Conservation (phyloP, 2,888 invertebrate genomes). For the Panzeria rudis region DNA sequence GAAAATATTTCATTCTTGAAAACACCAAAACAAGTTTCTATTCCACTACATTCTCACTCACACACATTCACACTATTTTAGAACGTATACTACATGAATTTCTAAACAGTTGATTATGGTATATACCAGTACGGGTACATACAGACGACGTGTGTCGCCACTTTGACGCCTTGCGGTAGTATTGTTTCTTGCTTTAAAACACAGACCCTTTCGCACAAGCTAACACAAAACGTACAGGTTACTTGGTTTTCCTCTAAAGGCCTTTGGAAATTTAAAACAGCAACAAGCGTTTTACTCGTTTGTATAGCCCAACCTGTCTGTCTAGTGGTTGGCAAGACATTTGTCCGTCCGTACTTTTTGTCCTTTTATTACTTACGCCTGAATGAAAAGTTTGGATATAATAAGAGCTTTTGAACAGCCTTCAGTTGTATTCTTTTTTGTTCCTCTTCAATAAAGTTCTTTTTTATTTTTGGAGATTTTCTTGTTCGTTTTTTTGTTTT, state of each 20-base stretch:
- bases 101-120: slow-evolving; percentile 52
- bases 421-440: slow-evolving; percentile 8
- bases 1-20: slow-evolving; percentile 63
- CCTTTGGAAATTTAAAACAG: slow-evolving; percentile 3
- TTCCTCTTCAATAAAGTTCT: slow-evolving; percentile 36
- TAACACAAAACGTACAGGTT: slow-evolving; percentile 29
- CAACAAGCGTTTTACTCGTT: slow-evolving; percentile 42
- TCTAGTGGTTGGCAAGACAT: slow-evolving; percentile 28
- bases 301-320: slow-evolving; percentile 61
- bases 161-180: slow-evolving; percentile 73
- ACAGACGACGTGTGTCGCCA: slow-evolving; percentile 75
- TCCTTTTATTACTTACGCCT: slow-evolving; percentile 58
- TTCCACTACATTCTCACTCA: neutral
- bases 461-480: slow-evolving; percentile 17
- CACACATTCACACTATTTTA: neutral
- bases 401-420: slow-evolving; percentile 34
- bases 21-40: slow-evolving; percentile 47
- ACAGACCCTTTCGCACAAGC: slow-evolving; percentile 48
- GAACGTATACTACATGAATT: slow-evolving; percentile 30
- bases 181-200: slow-evolving; percentile 49
- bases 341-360: slow-evolving; percentile 5
- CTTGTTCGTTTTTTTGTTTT: slow-evolving; percentile 2
- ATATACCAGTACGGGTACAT: neutral
- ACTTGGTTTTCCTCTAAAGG: slow-evolving; percentile 11
- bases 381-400: slow-evolving; percentile 40